A percentile compares a stretch with the other conserved stretches of the same genome.
Evolutionary conservation across 2,888 invertebrate genomes (phyloP).

Genomic region (Ophion slaviceki): DNA sequence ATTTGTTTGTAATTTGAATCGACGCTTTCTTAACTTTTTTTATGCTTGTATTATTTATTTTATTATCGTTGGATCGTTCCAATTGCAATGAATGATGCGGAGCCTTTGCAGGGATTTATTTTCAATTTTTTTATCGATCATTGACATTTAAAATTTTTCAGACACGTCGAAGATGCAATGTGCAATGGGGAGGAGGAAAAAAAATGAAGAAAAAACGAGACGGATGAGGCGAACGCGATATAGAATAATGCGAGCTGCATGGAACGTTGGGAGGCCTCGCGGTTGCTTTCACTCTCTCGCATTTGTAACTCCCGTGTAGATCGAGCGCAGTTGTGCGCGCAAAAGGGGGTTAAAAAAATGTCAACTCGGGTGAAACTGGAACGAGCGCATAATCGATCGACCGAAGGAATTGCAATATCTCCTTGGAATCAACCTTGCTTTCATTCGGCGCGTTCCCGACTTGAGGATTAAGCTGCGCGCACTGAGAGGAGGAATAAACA

Average conservation of each 20-base stretch:
- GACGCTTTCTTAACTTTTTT: no score
- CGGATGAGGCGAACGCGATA: not conserved
- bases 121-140: not conserved
- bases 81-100: no score
- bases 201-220: not conserved
- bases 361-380: constrained; percentile 69
- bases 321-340: constrained; percentile 39
- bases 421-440: constrained; percentile 81
- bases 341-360: constrained; percentile 64
- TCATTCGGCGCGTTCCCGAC: constrained; percentile 78
- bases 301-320: constrained; percentile 23
- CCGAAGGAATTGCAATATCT: constrained; percentile 76
- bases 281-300: constrained; percentile 58
- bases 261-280: constrained; percentile 30
- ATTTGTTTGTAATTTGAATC: not conserved
- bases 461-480: constrained; percentile 70
- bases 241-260: not conserved
- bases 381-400: constrained; percentile 76
- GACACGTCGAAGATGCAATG: not conserved
- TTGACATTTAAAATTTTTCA: not conserved
- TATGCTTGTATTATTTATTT: no score
- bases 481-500: constrained; percentile 30
- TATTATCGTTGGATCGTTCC: no score
- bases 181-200: not conserved
- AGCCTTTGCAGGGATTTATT: no score